A percentile compares a stretch with the other conserved stretches of the same genome.
Conservation (phyloP, 2,797 vertebrate genomes). For the Neosalanx taihuensis region DNA sequence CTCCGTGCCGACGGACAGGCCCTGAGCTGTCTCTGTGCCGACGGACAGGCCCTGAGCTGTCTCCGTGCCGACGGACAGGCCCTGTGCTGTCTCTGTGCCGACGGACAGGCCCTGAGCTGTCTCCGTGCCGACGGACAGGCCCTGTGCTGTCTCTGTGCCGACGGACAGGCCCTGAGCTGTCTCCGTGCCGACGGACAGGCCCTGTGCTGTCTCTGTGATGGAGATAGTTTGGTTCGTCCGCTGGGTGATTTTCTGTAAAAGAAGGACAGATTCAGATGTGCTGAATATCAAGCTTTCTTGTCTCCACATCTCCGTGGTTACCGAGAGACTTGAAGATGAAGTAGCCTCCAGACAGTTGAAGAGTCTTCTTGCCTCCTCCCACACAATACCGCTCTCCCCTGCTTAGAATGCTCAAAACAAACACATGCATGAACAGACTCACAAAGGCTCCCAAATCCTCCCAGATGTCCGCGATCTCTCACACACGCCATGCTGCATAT, state of each 20-base stretch:
- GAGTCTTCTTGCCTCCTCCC: slow-evolving; percentile 43
- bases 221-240: background rate
- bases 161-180: slow-evolving; percentile 3
- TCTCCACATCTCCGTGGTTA: slow-evolving; percentile 43
- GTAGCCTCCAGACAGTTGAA: slow-evolving; percentile 47
- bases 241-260: background rate
- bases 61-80: no score
- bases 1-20: slow-evolving; percentile 18
- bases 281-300: background rate
- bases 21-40: slow-evolving; percentile 38
- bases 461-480: slow-evolving; percentile 16
- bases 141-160: slow-evolving; percentile 38
- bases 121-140: background rate
- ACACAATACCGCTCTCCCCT: slow-evolving; percentile 33
- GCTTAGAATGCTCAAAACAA: slow-evolving; percentile 33
- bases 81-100: background rate
- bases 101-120: no score
- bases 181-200: no score
- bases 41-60: slow-evolving; percentile 3
- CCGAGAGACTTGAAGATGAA: slow-evolving; percentile 25
- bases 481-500: slow-evolving; percentile 14
- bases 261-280: background rate
- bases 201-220: background rate
- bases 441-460: slow-evolving; percentile 29
- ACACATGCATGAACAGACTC: slow-evolving; percentile 33